A percentile compares a stretch with the other conserved stretches of the same genome.
phyloP scores from a whole-genome alignment of 2,113 vertebrate genomes.

The Rhagologus leucostigma region DNA sequence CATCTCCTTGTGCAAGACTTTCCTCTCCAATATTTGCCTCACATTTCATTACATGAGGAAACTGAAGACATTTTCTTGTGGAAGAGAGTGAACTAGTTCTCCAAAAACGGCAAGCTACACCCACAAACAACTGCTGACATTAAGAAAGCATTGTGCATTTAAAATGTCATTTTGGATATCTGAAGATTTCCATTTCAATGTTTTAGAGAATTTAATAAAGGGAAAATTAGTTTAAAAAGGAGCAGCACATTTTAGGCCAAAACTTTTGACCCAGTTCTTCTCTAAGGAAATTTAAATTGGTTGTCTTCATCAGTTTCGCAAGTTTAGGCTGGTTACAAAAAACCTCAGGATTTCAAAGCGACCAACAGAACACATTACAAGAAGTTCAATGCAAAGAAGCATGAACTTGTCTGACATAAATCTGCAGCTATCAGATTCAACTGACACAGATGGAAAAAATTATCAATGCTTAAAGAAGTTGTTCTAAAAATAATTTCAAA shows the following conservation, averaged over 20 bases:
- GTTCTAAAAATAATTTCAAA: neutral
- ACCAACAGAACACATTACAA: neutral
- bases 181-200: neutral
- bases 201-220: neutral
- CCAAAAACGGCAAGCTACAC: neutral
- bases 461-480: neutral
- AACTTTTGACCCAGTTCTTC: neutral
- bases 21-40: neutral
- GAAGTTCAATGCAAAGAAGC: neutral
- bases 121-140: conserved; percentile 7
- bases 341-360: neutral
- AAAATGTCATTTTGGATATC: neutral
- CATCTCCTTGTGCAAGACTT: neutral
- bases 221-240: neutral
- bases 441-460: neutral
- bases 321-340: neutral
- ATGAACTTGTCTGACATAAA: neutral
- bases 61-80: neutral
- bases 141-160: conserved; percentile 6
- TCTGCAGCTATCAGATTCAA: neutral
- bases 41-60: neutral
- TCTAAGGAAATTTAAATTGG: neutral
- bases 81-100: neutral
- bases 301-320: neutral
- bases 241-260: neutral